phyloP scores from a whole-genome alignment of 2,888 invertebrate genomes.

The Cerastis rubricosa region DNA sequence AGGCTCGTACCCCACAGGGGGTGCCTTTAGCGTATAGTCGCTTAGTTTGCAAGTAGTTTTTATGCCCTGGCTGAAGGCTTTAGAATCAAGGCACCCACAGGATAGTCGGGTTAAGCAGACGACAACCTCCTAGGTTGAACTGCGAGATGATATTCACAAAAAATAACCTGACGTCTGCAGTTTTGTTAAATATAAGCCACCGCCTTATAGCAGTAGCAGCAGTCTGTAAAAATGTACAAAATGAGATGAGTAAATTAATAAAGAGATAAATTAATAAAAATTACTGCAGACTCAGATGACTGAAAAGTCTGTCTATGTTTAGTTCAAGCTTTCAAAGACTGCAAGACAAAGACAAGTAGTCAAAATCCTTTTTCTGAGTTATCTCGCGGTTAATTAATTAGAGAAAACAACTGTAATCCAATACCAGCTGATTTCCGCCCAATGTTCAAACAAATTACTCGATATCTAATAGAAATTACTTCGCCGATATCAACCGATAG shows the following conservation, averaged over 20 bases:
- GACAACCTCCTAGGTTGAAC: too few relatives aligned
- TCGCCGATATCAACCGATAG: conserved; percentile 26
- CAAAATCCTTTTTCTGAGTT: background rate
- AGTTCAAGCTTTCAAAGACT: background rate
- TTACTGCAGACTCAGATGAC: background rate
- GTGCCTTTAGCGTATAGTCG: too few relatives aligned
- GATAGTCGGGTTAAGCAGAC: too few relatives aligned
- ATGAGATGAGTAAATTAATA: too few relatives aligned
- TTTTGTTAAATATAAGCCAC: background rate
- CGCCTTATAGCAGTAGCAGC: too few relatives aligned
- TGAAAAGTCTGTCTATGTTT: background rate
- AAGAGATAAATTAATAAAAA: background rate
- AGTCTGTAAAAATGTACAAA: too few relatives aligned
- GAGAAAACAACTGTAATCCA: background rate
- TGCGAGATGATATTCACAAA: too few relatives aligned
- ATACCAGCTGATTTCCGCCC: conserved; percentile 18
- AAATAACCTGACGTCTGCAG: background rate
- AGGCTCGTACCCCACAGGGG: too few relatives aligned
- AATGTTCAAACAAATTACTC: conserved; percentile 52
- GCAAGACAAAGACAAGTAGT: background rate
- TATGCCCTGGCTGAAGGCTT: too few relatives aligned
- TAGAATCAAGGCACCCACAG: too few relatives aligned
- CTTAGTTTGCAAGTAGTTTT: too few relatives aligned
- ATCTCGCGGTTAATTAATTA: conserved; percentile 1
- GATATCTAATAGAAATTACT: conserved; percentile 45